A percentile compares a stretch with the other conserved stretches of the same genome.
Conservation (phyloP, 2,113 vertebrate species). For the Zootoca vivipara region DNA sequence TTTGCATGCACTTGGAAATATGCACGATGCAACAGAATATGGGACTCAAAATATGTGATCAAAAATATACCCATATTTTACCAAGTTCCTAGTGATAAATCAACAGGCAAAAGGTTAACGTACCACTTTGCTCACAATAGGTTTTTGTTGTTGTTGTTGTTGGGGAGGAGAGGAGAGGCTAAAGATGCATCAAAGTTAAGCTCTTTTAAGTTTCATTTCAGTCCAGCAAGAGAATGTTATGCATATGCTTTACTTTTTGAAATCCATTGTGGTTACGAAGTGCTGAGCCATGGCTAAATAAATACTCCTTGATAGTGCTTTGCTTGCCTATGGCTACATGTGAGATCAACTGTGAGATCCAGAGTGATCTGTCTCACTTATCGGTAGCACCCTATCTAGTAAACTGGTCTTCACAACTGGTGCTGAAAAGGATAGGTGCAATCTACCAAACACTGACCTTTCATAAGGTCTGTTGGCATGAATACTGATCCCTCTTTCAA, state of each 20-base stretch:
- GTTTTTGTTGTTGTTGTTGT: background rate
- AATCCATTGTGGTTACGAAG: background rate
- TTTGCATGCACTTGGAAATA: constrained; percentile 23
- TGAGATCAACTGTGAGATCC: too few relatives aligned
- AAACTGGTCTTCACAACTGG: background rate
- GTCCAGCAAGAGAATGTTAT: background rate
- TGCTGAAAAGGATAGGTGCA: background rate
- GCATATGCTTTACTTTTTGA: background rate
- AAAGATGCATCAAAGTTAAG: background rate
- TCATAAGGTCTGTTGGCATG: background rate
- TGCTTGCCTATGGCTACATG: too few relatives aligned
- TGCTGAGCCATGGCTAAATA: background rate
- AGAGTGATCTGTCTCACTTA: background rate
- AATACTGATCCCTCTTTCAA: background rate
- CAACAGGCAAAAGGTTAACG: constrained; percentile 29
- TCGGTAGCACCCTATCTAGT: background rate
- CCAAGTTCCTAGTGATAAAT: constrained; percentile 33
- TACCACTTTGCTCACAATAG: background rate
- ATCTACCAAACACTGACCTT: background rate
- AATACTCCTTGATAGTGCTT: background rate
- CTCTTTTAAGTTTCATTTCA: background rate
- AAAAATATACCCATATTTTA: constrained; percentile 29
- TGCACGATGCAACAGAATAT: constrained; percentile 32
- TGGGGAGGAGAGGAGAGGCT: background rate
- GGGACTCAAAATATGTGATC: constrained; percentile 3